Evolutionary conservation across 2,888 invertebrate genomes (phyloP), one percentile per base, ranked within the genome.

Genomic region (Trimorus sp.): DNA sequence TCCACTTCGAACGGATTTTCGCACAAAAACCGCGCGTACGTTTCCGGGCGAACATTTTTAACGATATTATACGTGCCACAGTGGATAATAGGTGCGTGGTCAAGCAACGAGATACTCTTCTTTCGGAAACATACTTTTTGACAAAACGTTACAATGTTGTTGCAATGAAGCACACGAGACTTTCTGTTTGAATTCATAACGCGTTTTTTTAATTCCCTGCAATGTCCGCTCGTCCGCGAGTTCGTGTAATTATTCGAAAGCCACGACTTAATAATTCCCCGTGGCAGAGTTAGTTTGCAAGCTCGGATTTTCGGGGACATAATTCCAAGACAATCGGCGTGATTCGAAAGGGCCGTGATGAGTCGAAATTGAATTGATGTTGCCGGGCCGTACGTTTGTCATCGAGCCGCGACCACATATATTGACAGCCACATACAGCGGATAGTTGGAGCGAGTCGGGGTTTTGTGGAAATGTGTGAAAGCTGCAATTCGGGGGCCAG

Each of bases 381-480:
- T 69, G n/a, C n/a, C n/a, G n/a, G n/a, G n/a, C n/a, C n/a, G 51
- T 48, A 49, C 62, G 75, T 74, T 74, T 66, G 78, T 78, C 70
- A 73, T 71, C 59, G 79, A 42, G 53, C 48, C 51, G 53, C 49
- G 38, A 68, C 79, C 63, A 53, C 75, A 63, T 76, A 75, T 79
- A 79, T 79, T 75, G 82, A 76, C 82, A 78, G 66, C 37, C 70
- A 65, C 59, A 82, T 78, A 75, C 66, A 75, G 78, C 78, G 70
- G 66, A 65, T 56, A 63, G 79, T 77, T 74, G 73, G 54, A 74
- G 59, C 75, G 51, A 82, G 58, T 56, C 82, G 26, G 45, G 65
- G 60, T 77, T 71, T 58, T 60, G 76, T 66, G 79, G 49, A 74
- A 77, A 79, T 69, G 83, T 75, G 83, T 77, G 73, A 79, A 83